These are phyloP conservation scores for Acridotheres tristis DNA, from an alignment of 2,797 vertebrate species.

Conservation along the genomic window DNA sequence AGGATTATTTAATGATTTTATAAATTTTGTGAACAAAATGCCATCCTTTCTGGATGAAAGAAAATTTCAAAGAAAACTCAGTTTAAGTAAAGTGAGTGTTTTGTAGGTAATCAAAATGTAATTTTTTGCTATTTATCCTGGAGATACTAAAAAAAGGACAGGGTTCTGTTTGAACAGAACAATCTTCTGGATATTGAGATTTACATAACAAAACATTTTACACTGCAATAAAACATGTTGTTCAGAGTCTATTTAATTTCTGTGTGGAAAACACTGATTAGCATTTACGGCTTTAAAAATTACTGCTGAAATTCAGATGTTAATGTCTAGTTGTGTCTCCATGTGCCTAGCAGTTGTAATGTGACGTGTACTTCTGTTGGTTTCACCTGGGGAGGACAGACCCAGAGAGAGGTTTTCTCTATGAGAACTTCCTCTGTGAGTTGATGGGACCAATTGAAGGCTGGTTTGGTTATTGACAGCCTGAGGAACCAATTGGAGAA, in stretches of 20 bases:
- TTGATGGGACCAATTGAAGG: too few species aligned
- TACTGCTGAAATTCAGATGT: constrained; percentile 33
- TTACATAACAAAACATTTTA: not conserved
- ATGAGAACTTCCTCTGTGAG: too few species aligned
- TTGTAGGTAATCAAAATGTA: not conserved
- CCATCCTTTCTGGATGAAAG: not conserved
- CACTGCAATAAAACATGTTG: not conserved
- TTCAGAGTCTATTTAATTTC: constrained; percentile 11
- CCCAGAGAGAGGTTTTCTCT: too few species aligned
- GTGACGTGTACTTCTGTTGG: not conserved
- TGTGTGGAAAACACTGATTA: constrained; percentile 14
- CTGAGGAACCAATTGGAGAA: too few species aligned
- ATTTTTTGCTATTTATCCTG: not conserved
- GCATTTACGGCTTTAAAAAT: constrained; percentile 48
- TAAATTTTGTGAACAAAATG: not conserved
- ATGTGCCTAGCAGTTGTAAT: constrained; percentile 20
- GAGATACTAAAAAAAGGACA: not conserved
- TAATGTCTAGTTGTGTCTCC: not conserved
- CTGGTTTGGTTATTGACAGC: too few species aligned
- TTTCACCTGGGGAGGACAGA: too few species aligned
- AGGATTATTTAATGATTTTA: not conserved
- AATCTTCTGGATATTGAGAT: not conserved
- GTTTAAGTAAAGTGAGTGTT: not conserved
- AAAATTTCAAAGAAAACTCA: not conserved
- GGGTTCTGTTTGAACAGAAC: not conserved